Percentiles rank a stretch among this genome's conserved stretches.
Conservation (phyloP, 2,888 invertebrate species). For the Osedax fenrisi region DNA sequence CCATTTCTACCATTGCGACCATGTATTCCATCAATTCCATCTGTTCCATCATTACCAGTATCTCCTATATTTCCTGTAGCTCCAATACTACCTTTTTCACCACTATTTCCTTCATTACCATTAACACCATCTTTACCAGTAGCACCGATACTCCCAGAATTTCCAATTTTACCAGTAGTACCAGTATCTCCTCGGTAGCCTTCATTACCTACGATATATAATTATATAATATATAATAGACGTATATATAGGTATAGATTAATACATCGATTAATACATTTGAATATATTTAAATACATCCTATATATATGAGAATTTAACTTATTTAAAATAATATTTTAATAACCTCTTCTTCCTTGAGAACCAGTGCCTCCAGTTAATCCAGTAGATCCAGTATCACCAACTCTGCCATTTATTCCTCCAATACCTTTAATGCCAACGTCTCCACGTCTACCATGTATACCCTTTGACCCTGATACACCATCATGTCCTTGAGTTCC, state of each 20-base stretch:
- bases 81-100: conserved; percentile 19
- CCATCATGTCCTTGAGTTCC: conserved; percentile 13
- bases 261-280: too few relatives aligned
- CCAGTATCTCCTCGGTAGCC: conserved; percentile 28
- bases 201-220: too few relatives aligned
- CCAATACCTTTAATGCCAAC: conserved; percentile 20
- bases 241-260: too few relatives aligned
- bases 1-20: conserved; percentile 28
- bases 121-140: too few relatives aligned
- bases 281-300: too few relatives aligned
- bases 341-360: too few relatives aligned
- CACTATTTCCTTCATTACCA: conserved; percentile 17
- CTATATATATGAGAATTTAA: too few relatives aligned
- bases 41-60: neutral
- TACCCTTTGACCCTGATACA: conserved; percentile 21
- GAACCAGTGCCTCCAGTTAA: conserved; percentile 27
- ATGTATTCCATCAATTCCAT: conserved; percentile 13
- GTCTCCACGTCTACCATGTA: conserved; percentile 19
- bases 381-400: conserved; percentile 9
- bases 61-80: conserved; percentile 18
- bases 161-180: too few relatives aligned
- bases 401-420: conserved; percentile 17
- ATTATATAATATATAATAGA: too few relatives aligned
- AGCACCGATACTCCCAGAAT: too few relatives aligned
- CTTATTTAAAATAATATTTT: too few relatives aligned